Conservation (phyloP, 2,113 vertebrate species). For the Fulmarus glacialis region DNA sequence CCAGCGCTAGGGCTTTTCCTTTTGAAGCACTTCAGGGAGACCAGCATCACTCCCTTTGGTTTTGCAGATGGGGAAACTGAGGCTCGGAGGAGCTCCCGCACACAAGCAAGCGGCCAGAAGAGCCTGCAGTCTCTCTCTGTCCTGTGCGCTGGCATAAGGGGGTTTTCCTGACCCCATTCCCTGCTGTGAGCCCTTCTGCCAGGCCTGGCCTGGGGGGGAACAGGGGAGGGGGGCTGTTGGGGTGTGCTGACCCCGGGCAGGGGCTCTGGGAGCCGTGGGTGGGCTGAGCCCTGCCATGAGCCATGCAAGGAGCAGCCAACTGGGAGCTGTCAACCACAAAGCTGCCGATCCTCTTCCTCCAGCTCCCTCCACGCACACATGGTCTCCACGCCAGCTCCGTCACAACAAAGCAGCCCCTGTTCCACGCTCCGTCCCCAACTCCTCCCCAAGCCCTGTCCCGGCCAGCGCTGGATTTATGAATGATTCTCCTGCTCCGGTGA, state of each 20-base stretch:
- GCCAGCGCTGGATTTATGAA: slow-evolving; percentile 12
- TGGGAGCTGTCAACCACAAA: neutral
- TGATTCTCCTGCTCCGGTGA: neutral
- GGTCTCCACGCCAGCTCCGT: neutral
- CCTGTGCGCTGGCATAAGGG: neutral
- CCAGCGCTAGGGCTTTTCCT: neutral
- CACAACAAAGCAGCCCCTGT: neutral
- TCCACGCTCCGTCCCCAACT: neutral
- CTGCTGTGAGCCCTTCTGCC: neutral
- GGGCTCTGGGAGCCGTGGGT: neutral
- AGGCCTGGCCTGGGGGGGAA: neutral
- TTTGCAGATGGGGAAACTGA: neutral
- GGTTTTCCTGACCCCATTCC: neutral
- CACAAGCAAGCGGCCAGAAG: neutral
- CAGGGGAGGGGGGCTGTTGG: neutral
- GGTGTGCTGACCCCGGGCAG: neutral
- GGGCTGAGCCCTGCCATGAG: neutral
- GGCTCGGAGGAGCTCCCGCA: neutral
- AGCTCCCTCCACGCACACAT: neutral
- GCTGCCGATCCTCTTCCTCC: neutral
- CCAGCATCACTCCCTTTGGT: neutral
- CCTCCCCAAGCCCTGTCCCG: neutral
- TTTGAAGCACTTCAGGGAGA: neutral
- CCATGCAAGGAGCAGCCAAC: neutral
- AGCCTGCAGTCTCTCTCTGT: neutral